Conservation (phyloP, 2,113 vertebrate species). For the Oryzias woworae region DNA sequence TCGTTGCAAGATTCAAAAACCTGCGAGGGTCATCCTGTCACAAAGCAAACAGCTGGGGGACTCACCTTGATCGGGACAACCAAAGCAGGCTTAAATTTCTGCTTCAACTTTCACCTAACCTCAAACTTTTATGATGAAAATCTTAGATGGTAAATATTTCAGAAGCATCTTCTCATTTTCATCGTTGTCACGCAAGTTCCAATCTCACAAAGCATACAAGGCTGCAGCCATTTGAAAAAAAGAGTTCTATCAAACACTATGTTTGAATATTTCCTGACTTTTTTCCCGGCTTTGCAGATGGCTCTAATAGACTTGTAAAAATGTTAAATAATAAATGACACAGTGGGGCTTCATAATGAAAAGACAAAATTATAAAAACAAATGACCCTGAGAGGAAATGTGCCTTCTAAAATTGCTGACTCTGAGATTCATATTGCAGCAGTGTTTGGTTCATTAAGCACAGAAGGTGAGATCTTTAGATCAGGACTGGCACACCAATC, state of each 20-base stretch:
- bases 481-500: conserved; percentile 41
- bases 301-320: neutral
- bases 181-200: neutral
- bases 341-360: conserved; percentile 34
- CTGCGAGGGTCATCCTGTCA: conserved; percentile 50
- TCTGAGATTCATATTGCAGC: conserved; percentile 22
- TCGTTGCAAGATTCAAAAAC: conserved; percentile 45
- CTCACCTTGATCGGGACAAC: conserved; percentile 55
- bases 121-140: conserved; percentile 16
- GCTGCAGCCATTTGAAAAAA: no score
- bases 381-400: conserved; percentile 53
- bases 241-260: no score
- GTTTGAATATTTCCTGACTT: neutral
- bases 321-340: conserved; percentile 29
- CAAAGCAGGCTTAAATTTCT: conserved; percentile 29
- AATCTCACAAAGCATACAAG: conserved; percentile 1
- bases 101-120: conserved; percentile 33
- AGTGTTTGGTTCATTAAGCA: conserved; percentile 64
- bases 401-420: conserved; percentile 67
- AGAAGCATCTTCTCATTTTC: conserved; percentile 1
- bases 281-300: neutral
- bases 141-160: neutral
- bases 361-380: conserved; percentile 64
- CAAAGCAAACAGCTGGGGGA: conserved; percentile 56
- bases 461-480: conserved; percentile 64